Percentiles rank a stretch among this genome's conserved stretches.
Evolutionary conservation across 2,888 invertebrate genomes (phyloP).

Genomic region (Camponotus fellah): DNA sequence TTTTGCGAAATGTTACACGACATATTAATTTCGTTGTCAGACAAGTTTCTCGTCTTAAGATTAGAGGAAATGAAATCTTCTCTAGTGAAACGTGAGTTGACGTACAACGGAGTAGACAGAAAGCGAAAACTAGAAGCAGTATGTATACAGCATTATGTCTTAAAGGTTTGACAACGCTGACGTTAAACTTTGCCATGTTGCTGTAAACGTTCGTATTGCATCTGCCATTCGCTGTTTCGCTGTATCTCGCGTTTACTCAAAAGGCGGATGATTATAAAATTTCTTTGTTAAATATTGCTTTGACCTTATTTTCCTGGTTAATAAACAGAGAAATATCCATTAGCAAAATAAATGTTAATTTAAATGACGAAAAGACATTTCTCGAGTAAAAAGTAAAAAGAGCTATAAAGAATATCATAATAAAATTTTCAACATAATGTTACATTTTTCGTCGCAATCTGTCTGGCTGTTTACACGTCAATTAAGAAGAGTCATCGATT

Average conservation of each 20-base stretch:
- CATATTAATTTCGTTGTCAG: constrained; percentile 17
- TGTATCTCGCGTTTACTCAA: not conserved
- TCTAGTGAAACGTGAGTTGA: not conserved
- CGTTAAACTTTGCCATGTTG: constrained; percentile 26
- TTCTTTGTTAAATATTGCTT: constrained; percentile 6
- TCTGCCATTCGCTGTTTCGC: constrained; percentile 40
- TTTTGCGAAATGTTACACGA: not conserved
- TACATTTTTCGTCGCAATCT: constrained; percentile 10
- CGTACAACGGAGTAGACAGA: constrained; percentile 12
- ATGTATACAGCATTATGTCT: constrained; percentile 42
- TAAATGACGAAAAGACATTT: not conserved
- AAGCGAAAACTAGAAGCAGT: constrained; percentile 30
- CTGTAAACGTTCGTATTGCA: constrained; percentile 18
- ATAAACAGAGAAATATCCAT: not conserved
- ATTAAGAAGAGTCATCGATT: constrained; percentile 31
- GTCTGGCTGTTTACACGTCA: not conserved
- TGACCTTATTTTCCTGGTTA: not conserved
- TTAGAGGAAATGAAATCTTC: constrained; percentile 45
- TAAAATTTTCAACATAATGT: constrained; percentile 1
- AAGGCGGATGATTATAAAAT: constrained; percentile 12
- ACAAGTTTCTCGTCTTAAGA: constrained; percentile 19
- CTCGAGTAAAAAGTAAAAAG: not conserved
- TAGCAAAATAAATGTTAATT: not conserved
- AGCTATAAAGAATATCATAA: not conserved
- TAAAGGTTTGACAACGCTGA: constrained; percentile 42